phyloP scores from a whole-genome alignment of 2,888 invertebrate species.

The Tethea ocularis region DNA sequence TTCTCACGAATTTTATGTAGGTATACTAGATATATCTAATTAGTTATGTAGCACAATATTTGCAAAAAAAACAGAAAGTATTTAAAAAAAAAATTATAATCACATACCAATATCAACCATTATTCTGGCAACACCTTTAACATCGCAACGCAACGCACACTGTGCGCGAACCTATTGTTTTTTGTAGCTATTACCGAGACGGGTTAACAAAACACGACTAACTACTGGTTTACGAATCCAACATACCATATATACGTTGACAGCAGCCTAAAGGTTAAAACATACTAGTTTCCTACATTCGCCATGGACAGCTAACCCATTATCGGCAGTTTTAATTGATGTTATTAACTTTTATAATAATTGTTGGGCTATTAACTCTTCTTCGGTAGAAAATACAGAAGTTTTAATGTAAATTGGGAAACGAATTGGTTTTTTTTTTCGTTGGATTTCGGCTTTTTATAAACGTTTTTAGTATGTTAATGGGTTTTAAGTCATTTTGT shows the following conservation, averaged over 20 bases:
- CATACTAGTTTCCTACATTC: background rate
- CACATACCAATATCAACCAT: no score
- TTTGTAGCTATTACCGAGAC: background rate
- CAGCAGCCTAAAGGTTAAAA: conserved; percentile 21
- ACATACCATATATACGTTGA: conserved; percentile 40
- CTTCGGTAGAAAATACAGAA: conserved; percentile 9
- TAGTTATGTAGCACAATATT: no score
- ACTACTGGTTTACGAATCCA: conserved; percentile 48
- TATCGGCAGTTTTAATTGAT: conserved; percentile 1
- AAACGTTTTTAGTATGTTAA: background rate
- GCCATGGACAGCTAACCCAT: conserved; percentile 2
- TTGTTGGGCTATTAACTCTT: conserved; percentile 1
- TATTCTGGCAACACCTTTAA: background rate
- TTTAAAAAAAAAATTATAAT: no score
- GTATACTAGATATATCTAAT: no score
- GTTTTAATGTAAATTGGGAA: background rate
- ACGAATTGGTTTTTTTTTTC: conserved; percentile 8
- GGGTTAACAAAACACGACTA: conserved; percentile 36
- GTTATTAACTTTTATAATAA: conserved; percentile 1
- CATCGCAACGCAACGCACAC: background rate
- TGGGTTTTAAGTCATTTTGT: background rate
- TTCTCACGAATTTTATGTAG: background rate
- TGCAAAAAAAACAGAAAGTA: no score
- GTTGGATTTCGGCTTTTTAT: background rate
- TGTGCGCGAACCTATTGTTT: background rate